These are phyloP conservation scores for Scartelaos histophorus DNA, from an alignment of 2,113 vertebrate species.

Conservation along the genomic window DNA sequence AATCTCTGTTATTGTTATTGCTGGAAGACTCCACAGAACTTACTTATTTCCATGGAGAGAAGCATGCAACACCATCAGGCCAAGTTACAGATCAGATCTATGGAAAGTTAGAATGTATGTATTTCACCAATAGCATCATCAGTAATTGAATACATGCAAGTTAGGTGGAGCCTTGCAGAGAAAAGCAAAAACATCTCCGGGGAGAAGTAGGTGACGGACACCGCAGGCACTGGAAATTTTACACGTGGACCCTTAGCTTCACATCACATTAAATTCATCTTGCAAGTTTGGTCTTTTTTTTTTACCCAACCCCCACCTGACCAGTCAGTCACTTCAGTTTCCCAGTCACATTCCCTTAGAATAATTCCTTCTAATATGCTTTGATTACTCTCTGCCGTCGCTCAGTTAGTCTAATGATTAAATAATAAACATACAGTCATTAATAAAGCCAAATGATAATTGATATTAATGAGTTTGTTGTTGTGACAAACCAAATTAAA, in stretches of 20 bases:
- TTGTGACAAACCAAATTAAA: slow-evolving; percentile 42
- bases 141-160: not conserved
- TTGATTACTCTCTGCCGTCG: slow-evolving; percentile 50
- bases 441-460: slow-evolving; percentile 63
- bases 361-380: slow-evolving; percentile 52
- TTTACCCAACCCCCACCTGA: slow-evolving; percentile 5
- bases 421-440: slow-evolving; percentile 68
- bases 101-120: not conserved
- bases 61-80: no score
- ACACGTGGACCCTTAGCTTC: not conserved
- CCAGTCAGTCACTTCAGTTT: slow-evolving; percentile 16
- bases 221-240: not conserved
- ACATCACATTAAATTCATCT: not conserved
- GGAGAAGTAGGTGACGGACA: no score
- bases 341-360: not conserved
- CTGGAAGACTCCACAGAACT: not conserved
- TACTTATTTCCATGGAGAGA: no score
- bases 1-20: not conserved
- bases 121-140: not conserved
- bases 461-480: slow-evolving; percentile 45
- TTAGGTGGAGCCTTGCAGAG: no score
- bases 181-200: no score
- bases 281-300: not conserved
- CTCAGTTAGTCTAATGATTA: slow-evolving; percentile 71
- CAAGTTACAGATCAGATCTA: no score